Conservation (phyloP, 2,888 invertebrate genomes). For the Meteorus cinctellus region DNA sequence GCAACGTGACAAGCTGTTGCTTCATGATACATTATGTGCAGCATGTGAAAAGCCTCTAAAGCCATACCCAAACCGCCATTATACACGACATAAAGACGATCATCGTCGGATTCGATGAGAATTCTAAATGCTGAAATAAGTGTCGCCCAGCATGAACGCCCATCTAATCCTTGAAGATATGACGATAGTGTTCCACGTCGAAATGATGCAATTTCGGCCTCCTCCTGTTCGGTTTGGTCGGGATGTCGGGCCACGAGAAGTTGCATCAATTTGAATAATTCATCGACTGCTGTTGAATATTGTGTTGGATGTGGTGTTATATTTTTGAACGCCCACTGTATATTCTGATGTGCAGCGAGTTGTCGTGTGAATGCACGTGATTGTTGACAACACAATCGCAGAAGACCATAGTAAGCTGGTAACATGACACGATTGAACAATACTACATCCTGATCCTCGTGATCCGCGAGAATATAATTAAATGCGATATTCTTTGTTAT, state of each 20-base stretch:
- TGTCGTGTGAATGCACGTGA: conserved; percentile 89
- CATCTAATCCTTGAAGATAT: conserved; percentile 92
- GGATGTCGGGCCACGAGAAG: conserved; percentile 90
- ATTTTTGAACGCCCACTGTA: conserved; percentile 97
- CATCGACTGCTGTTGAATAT: conserved; percentile 93
- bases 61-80: conserved; percentile 85
- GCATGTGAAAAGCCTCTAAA: conserved; percentile 87
- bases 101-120: conserved; percentile 91
- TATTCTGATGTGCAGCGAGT: conserved; percentile 93
- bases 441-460: conserved; percentile 96
- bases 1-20: conserved; percentile 92
- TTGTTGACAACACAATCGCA: conserved; percentile 92
- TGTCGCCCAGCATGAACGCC: conserved; percentile 95
- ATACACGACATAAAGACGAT: conserved; percentile 90
- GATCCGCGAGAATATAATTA: conserved; percentile 96
- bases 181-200: conserved; percentile 88
- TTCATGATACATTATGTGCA: conserved; percentile 95
- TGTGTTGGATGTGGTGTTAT: conserved; percentile 97
- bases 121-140: conserved; percentile 89
- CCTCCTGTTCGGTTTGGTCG: conserved; percentile 84
- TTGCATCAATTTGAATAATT: conserved; percentile 91
- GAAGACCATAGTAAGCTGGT: conserved; percentile 92
- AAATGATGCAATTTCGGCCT: conserved; percentile 89
- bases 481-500: conserved; percentile 96
- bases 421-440: conserved; percentile 95